Base-by-base conservation (phyloP, 2,888 invertebrate species). In the Ecliptopera silaceata region DNA sequence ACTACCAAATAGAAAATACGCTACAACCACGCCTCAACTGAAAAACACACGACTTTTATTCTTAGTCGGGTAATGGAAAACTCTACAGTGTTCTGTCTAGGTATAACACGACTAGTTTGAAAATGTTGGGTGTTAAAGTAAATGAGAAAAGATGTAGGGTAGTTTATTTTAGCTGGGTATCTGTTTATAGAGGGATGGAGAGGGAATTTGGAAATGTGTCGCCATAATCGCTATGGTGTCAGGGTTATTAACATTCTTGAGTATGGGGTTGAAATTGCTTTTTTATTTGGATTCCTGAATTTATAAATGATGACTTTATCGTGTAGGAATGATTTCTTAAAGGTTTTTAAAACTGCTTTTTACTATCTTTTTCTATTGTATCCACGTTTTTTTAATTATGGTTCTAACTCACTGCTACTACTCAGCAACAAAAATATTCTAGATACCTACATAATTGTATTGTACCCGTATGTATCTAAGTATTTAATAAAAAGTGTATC, bases 51-150 rank as follows among this genome's bases (percentile, higher is more conserved):
- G 56, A 15, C 74, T 58, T 56, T 45, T 60, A n/a, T 65, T 71
- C 52, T 75, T 63, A 39, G 74, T 20, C 68, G 81, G 68, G 45
- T 81, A 74, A 70, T 74, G 76, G 79, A 80, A 81, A 82, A 80
- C 70, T 82, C 74, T 72, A 59, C 67, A 70, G 71, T 78, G 76
- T 74, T 79, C 77, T 81, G 77, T 43, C 52, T 45, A 38, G 44
- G 47, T 50, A 59, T 66, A 43, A 68, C 45, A 43, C 68, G 15
- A 22, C 56, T 38, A 15, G 50, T 66, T 74, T 67, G 5, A 63
- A 61, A 59, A 63, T 69, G 50, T 22, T 43, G 26, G 15, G 10
- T 43, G 6, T 22, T 11, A 39, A n/a, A 4, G 13, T n/a, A 11
- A 4, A 6, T 42, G 22, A 41, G 29, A 11, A 42, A n/a, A 20